These are phyloP conservation scores for Stomatorhinus ivindoensis DNA, from an alignment of 2,113 vertebrate genomes.

Conservation along the genomic window DNA sequence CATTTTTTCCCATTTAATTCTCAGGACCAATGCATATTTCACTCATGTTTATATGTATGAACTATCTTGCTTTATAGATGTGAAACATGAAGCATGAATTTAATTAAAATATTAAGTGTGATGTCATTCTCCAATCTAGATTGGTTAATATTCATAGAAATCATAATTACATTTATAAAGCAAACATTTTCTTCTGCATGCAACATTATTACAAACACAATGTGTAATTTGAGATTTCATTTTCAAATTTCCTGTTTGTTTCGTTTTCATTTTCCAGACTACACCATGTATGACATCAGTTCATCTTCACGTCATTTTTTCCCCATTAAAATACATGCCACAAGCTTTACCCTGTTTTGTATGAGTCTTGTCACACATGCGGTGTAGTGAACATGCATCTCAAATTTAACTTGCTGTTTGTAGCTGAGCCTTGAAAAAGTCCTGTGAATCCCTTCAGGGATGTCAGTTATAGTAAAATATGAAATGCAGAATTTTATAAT, in stretches of 20 bases:
- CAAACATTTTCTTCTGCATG: neutral
- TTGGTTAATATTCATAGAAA: neutral
- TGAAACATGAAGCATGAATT: neutral
- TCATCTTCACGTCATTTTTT: neutral
- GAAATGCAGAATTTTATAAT: neutral
- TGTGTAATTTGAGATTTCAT: neutral
- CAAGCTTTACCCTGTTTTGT: neutral
- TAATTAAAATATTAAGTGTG: neutral
- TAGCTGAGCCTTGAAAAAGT: constrained; percentile 21
- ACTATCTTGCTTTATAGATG: neutral
- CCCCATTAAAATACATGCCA: neutral
- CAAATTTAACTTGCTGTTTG: constrained; percentile 27
- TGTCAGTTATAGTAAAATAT: neutral
- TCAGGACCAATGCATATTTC: neutral
- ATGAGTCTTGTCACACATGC: constrained; percentile 34
- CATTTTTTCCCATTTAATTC: neutral
- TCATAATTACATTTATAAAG: neutral
- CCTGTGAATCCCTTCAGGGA: neutral
- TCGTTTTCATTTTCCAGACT: neutral
- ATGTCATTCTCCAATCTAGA: neutral
- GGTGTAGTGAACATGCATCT: constrained; percentile 42
- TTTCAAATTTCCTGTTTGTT: neutral
- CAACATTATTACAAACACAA: neutral
- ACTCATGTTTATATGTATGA: neutral
- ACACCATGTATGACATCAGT: neutral